These are phyloP conservation scores for Argyrosomus japonicus DNA, from an alignment of 2,113 vertebrate genomes.

Conservation along the genomic window DNA sequence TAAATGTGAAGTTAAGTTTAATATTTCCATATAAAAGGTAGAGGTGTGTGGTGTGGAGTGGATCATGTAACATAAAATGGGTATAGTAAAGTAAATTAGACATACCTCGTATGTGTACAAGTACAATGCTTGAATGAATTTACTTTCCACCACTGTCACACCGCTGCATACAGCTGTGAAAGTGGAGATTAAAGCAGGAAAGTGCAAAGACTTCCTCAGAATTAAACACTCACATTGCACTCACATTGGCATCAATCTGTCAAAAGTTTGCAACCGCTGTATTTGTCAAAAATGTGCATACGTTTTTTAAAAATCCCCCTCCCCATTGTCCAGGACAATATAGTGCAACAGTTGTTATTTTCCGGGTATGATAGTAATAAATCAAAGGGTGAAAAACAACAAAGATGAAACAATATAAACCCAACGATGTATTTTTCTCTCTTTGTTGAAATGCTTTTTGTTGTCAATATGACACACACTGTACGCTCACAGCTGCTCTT, in stretches of 20 bases:
- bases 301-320: background rate
- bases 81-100: background rate
- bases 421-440: constrained; percentile 40
- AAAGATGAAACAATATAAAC: constrained; percentile 33
- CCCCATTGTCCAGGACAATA: background rate
- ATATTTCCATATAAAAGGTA: background rate
- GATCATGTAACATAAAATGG: background rate
- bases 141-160: background rate
- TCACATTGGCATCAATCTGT: background rate
- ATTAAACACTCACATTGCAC: background rate
- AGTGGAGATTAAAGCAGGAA: background rate
- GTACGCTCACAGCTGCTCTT: constrained; percentile 62
- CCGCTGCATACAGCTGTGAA: background rate
- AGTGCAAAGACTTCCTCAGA: background rate
- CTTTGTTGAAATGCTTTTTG: constrained; percentile 64
- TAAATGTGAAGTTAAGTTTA: background rate
- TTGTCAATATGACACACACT: constrained; percentile 52
- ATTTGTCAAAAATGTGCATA: background rate
- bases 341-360: constrained; percentile 8
- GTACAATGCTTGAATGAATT: background rate
- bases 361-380: background rate
- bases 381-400: constrained; percentile 18
- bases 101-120: background rate
- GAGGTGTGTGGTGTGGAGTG: no score
- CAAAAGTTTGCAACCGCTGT: background rate